Percentiles rank a stretch among this genome's conserved stretches.
phyloP scores from a whole-genome alignment of 2,113 vertebrate genomes.

The Chlamydotis undulata region DNA sequence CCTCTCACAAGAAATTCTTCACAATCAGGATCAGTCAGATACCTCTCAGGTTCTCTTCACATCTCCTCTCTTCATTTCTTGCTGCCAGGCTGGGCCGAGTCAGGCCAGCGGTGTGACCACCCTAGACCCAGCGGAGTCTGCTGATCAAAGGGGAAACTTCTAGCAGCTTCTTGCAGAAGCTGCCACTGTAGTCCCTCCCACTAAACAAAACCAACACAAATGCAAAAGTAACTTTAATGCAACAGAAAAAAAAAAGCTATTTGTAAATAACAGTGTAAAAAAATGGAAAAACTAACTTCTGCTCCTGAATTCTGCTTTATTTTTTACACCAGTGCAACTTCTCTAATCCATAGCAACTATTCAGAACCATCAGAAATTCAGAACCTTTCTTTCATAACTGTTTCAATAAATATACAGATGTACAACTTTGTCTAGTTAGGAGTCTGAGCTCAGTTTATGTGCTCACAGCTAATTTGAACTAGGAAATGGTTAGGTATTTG shows the following conservation, averaged over 20 bases:
- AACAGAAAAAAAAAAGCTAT: background rate
- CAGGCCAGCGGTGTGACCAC: too few relatives aligned
- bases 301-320: background rate
- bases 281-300: background rate
- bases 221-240: too few relatives aligned
- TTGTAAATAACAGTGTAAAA: background rate
- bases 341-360: background rate
- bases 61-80: too few relatives aligned
- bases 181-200: too few relatives aligned
- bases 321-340: background rate
- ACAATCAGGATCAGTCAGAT: too few relatives aligned
- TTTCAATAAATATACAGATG: background rate
- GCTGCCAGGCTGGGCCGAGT: too few relatives aligned
- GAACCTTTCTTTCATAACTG: background rate
- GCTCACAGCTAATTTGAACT: background rate
- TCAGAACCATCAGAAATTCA: background rate
- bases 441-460: background rate
- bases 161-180: too few relatives aligned
- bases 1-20: too few relatives aligned
- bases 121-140: too few relatives aligned
- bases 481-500: background rate
- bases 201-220: too few relatives aligned
- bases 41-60: too few relatives aligned
- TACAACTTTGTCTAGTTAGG: background rate
- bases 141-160: too few relatives aligned